Conservation (phyloP, 2,888 invertebrate genomes). For the Cheiracanthium punctorium region DNA sequence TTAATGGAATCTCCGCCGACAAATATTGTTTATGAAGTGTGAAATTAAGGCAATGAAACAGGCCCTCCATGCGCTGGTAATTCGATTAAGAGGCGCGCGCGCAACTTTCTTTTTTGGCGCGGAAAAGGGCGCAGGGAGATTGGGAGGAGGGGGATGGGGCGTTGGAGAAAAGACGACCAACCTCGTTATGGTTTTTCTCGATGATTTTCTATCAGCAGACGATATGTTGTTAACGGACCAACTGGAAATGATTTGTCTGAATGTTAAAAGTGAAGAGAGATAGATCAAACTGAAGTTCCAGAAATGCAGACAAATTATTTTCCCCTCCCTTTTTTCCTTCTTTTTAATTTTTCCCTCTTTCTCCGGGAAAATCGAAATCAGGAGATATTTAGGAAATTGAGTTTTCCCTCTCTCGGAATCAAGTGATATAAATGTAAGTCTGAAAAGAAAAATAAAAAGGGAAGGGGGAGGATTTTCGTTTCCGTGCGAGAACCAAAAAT, state of each 20-base stretch:
- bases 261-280: neutral
- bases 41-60: slow-evolving; percentile 71
- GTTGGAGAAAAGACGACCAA: neutral
- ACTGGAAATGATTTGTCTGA: neutral
- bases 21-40: slow-evolving; percentile 71
- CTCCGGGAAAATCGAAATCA: neutral
- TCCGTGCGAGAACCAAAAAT: neutral
- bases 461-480: no score
- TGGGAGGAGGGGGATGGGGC: neutral
- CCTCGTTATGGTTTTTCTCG: neutral
- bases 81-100: slow-evolving; percentile 57
- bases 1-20: slow-evolving; percentile 70
- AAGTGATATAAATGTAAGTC: neutral
- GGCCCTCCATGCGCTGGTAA: slow-evolving; percentile 59
- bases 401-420: neutral
- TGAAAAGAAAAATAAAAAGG: neutral
- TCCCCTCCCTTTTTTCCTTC: neutral
- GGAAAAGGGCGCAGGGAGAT: no score
- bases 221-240: neutral
- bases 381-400: no score
- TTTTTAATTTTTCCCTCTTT: neutral
- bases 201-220: neutral
- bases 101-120: neutral
- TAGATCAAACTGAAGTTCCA: neutral
- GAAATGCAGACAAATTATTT: neutral